phyloP scores from a whole-genome alignment of 2,113 vertebrate species.

The Hyaena hyaena region DNA sequence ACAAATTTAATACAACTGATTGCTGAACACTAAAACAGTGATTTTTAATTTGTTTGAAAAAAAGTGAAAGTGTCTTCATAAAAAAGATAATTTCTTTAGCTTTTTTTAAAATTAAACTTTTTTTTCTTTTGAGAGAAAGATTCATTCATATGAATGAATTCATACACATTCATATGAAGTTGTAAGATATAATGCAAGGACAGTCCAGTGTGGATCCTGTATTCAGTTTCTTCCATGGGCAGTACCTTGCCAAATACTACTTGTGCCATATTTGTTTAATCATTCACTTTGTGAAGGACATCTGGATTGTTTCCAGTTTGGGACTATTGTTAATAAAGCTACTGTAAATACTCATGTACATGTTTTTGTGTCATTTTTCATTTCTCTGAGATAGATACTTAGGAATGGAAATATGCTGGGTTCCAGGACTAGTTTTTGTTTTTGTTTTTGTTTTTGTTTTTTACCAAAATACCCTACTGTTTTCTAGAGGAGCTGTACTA shows the following conservation, averaged over 20 bases:
- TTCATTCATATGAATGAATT: not conserved
- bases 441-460: not conserved
- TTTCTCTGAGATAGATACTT: not conserved
- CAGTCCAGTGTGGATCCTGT: not conserved
- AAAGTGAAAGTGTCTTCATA: not conserved
- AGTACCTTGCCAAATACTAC: not conserved
- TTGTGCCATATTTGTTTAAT: not conserved
- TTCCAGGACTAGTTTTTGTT: not conserved
- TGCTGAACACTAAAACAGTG: not conserved
- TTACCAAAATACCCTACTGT: not conserved
- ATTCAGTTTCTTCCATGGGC: not conserved
- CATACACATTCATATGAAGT: not conserved
- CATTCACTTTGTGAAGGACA: not conserved
- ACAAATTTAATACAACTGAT: not conserved
- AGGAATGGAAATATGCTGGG: not conserved
- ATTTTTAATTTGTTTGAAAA: not conserved
- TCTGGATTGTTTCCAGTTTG: not conserved
- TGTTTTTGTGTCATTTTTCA: not conserved
- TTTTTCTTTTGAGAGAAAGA: not conserved
- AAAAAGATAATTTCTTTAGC: not conserved
- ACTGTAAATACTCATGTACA: not conserved
- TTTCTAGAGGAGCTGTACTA: not conserved
- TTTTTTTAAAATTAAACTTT: not conserved
- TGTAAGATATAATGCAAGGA: not conserved
- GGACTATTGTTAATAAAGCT: not conserved